A percentile compares a stretch with the other conserved stretches of the same genome.
Evolutionary conservation across 1,140 invertebrate species (phyloP).

Genomic region (Mycetomoellerius zeteki): DNA sequence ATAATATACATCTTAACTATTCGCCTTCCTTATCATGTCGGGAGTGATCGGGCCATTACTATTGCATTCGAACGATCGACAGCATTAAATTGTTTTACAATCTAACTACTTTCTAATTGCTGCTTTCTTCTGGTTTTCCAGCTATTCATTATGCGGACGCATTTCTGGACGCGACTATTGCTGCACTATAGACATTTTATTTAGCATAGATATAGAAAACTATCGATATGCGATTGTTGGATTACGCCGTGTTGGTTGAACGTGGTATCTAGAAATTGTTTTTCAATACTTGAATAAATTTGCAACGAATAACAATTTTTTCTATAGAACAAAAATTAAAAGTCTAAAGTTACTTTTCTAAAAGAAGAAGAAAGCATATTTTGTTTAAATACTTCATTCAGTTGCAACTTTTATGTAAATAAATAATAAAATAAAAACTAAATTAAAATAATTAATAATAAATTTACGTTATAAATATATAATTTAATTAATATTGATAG

Average conservation of each 20-base stretch:
- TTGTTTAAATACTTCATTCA: not conserved
- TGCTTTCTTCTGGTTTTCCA: constrained; percentile 40
- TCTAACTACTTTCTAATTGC: constrained; percentile 56
- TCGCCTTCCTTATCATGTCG: not conserved
- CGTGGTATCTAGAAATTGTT: constrained; percentile 25
- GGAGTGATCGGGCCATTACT: not conserved
- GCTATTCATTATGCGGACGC: constrained; percentile 21
- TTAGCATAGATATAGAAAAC: constrained; percentile 36
- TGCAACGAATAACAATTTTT: not conserved
- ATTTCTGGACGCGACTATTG: constrained; percentile 3
- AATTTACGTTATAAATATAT: not conserved
- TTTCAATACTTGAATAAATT: constrained; percentile 1
- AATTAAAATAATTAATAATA: not conserved
- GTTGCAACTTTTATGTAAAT: not conserved
- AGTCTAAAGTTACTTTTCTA: not conserved
- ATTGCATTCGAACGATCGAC: constrained; percentile 5
- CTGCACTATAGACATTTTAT: constrained; percentile 13
- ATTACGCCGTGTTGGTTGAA: not conserved
- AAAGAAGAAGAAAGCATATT: not conserved
- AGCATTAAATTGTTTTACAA: constrained; percentile 47
- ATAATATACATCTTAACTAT: constrained; percentile 17
- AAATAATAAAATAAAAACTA: not conserved
- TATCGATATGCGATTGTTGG: constrained; percentile 3
- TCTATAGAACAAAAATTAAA: not conserved
- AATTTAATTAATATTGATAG: no score